Conservation (phyloP, 2,888 invertebrate genomes). For the Patella pellucida region DNA sequence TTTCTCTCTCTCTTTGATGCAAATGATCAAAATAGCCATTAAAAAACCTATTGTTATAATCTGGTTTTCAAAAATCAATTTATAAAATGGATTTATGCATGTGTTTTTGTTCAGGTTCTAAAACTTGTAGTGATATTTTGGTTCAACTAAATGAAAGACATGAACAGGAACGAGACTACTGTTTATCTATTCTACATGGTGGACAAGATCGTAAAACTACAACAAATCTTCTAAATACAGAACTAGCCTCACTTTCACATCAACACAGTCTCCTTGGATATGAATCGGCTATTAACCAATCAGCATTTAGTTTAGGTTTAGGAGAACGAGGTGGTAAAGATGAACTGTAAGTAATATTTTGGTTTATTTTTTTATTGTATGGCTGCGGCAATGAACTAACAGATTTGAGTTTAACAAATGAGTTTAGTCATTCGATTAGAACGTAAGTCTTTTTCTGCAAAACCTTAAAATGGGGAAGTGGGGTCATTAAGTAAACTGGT, state of each 20-base stretch:
- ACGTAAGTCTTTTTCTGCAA: too few species aligned
- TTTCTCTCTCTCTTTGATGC: too few species aligned
- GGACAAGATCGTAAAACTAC: background rate
- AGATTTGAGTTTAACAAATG: too few species aligned
- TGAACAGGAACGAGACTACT: conserved; percentile 8
- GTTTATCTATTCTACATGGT: conserved; percentile 7
- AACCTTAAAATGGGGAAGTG: too few species aligned
- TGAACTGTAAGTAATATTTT: background rate
- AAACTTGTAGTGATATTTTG: conserved; percentile 10
- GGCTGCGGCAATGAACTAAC: background rate
- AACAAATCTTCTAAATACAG: conserved; percentile 25
- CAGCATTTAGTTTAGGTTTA: conserved; percentile 54
- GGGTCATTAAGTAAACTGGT: too few species aligned
- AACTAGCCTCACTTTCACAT: conserved; percentile 46
- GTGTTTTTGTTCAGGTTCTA: background rate
- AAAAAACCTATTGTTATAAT: too few species aligned
- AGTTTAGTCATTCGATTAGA: too few species aligned
- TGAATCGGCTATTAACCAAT: conserved; percentile 44
- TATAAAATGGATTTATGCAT: too few species aligned
- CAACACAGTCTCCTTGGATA: conserved; percentile 47
- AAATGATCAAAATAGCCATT: too few species aligned
- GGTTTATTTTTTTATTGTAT: background rate
- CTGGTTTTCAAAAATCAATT: too few species aligned
- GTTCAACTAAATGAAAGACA: conserved; percentile 8
- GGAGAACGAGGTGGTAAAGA: conserved; percentile 55